Percentiles rank a stretch among this genome's conserved stretches.
These are phyloP conservation scores for Toxonevra muliebris DNA, from an alignment of 2,888 invertebrate species.

Conservation along the genomic window DNA sequence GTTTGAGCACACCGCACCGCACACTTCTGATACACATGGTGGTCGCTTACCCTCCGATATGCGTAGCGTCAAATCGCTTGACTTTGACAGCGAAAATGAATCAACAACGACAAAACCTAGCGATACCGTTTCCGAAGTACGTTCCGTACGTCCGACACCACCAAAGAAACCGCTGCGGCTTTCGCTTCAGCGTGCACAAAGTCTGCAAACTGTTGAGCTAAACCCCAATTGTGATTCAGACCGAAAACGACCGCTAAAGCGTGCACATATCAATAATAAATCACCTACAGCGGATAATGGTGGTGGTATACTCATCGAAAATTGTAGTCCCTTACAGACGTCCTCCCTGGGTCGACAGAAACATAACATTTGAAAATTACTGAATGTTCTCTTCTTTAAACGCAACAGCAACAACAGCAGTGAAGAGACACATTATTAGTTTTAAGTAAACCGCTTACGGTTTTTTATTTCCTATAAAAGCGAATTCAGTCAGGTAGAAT, in stretches of 20 bases:
- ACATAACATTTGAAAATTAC: slow-evolving; percentile 57
- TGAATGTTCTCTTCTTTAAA: slow-evolving; percentile 47
- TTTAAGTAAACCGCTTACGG: neutral
- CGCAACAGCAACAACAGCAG: slow-evolving; percentile 8
- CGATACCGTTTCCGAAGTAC: slow-evolving; percentile 72
- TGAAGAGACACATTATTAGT: slow-evolving; percentile 34
- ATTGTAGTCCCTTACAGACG: slow-evolving; percentile 57
- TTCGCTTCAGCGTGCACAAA: slow-evolving; percentile 84
- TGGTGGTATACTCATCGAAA: slow-evolving; percentile 55
- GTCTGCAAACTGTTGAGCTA: slow-evolving; percentile 76
- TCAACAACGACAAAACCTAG: slow-evolving; percentile 49
- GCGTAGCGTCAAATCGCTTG: slow-evolving; percentile 76
- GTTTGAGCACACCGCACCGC: slow-evolving; percentile 47
- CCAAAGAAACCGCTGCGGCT: slow-evolving; percentile 86
- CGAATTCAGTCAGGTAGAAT: no score
- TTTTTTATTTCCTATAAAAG: no score
- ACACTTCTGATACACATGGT: slow-evolving; percentile 48
- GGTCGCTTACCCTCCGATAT: slow-evolving; percentile 55
- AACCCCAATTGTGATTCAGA: slow-evolving; percentile 54
- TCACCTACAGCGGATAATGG: slow-evolving; percentile 32
- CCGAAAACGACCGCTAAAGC: slow-evolving; percentile 62
- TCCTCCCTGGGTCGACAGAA: slow-evolving; percentile 62
- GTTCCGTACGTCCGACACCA: slow-evolving; percentile 75
- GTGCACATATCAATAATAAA: slow-evolving; percentile 57
- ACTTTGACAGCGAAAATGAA: slow-evolving; percentile 80